These are phyloP conservation scores for Hydrozoanthus gracilis DNA, from an alignment of 92 coral and sea anemone genomes.

Conservation along the genomic window DNA sequence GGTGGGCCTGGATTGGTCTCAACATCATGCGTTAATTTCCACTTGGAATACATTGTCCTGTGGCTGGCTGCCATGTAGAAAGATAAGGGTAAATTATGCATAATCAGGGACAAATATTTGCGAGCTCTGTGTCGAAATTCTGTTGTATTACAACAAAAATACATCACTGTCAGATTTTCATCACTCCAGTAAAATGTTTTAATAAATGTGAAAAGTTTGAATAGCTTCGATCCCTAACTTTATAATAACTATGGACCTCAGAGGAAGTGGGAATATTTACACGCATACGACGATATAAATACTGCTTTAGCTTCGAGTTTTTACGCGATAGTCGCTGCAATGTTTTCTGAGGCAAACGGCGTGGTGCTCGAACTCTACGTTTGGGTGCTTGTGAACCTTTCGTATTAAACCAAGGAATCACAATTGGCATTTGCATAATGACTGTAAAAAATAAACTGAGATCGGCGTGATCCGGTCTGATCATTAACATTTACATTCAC, in stretches of 20 bases:
- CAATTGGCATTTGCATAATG: constrained; percentile 23
- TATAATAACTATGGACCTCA: constrained; percentile 27
- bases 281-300: constrained; percentile 33
- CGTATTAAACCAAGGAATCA: neutral
- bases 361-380: constrained; percentile 18
- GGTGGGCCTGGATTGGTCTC: constrained; percentile 44
- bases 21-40: constrained; percentile 32
- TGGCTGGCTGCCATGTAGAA: constrained; percentile 19
- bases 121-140: constrained; percentile 31
- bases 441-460: constrained; percentile 25
- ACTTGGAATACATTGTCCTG: constrained; percentile 34
- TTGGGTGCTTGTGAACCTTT: constrained; percentile 41
- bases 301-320: constrained; percentile 32
- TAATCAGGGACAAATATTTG: constrained; percentile 42
- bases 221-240: constrained; percentile 14
- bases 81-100: constrained; percentile 25
- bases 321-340: constrained; percentile 41
- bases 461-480: constrained; percentile 34
- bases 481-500: constrained; percentile 14
- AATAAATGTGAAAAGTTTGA: constrained; percentile 35
- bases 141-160: constrained; percentile 30
- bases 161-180: constrained; percentile 23
- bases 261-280: constrained; percentile 38
- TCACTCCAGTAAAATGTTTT: constrained; percentile 18
- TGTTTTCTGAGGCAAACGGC: constrained; percentile 39